phyloP scores from a whole-genome alignment of 2,888 invertebrate genomes.

The Tachina lurida region DNA sequence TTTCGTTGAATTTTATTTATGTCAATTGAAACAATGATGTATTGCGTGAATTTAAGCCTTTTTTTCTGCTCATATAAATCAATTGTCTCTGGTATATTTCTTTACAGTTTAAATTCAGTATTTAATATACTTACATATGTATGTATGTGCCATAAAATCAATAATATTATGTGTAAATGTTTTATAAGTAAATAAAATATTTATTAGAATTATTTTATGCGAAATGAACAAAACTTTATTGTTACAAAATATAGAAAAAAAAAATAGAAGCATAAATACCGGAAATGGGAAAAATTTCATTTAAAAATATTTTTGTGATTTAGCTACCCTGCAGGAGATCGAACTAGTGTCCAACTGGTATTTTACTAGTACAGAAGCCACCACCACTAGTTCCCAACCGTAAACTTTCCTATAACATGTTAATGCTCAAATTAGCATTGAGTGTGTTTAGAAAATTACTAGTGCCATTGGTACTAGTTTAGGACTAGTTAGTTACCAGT shows the following conservation, averaged over 20 bases:
- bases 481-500: no score
- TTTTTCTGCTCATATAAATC: conserved; percentile 25
- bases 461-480: no score
- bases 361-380: no score
- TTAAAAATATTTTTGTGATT: background rate
- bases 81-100: conserved; percentile 12
- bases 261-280: background rate
- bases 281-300: background rate
- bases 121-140: no score
- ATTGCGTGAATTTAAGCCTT: conserved; percentile 12
- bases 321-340: no score
- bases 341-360: no score
- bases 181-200: conserved; percentile 35
- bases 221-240: conserved; percentile 3
- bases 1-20: conserved; percentile 5
- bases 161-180: conserved; percentile 27
- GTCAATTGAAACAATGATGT: conserved; percentile 34
- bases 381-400: no score
- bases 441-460: no score
- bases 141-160: conserved; percentile 24
- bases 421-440: no score
- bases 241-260: background rate
- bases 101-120: background rate
- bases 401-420: no score
- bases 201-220: conserved; percentile 4